phyloP scores from a whole-genome alignment of 2,797 vertebrate species.

The Catharus ustulatus region DNA sequence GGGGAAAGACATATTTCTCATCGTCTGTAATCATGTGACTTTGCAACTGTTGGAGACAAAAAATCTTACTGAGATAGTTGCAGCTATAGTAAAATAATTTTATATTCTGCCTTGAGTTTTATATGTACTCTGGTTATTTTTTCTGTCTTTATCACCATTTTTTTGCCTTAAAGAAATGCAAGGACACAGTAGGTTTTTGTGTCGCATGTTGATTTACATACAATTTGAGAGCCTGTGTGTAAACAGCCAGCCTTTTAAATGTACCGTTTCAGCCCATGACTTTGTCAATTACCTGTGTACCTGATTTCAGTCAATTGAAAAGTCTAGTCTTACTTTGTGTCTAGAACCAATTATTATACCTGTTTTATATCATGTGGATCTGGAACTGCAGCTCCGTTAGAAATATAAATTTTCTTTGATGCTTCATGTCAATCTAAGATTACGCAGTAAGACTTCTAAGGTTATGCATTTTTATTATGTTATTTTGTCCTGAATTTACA shows the following conservation, averaged over 20 bases:
- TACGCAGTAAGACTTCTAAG: not conserved
- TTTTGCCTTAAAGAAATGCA: not conserved
- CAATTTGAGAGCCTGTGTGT: not conserved
- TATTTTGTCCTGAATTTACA: not conserved
- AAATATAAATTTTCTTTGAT: not conserved
- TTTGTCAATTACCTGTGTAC: not conserved
- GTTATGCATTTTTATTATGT: not conserved
- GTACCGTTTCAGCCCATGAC: not conserved
- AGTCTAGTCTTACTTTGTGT: not conserved
- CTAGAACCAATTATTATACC: not conserved
- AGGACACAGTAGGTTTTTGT: not conserved
- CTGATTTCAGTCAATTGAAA: not conserved
- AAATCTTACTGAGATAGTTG: not conserved
- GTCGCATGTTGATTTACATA: not conserved
- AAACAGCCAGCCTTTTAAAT: not conserved
- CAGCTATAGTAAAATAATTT: not conserved
- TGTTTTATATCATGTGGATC: not conserved
- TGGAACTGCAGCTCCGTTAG: not conserved
- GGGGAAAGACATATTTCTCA: not conserved
- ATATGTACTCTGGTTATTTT: not conserved
- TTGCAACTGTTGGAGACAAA: not conserved
- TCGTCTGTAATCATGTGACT: not conserved
- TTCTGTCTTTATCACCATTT: not conserved
- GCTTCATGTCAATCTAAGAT: not conserved
- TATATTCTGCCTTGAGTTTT: not conserved